These are phyloP conservation scores for Neolamprologus brichardi DNA, from an alignment of 2,113 vertebrate genomes.

Conservation along the genomic window DNA sequence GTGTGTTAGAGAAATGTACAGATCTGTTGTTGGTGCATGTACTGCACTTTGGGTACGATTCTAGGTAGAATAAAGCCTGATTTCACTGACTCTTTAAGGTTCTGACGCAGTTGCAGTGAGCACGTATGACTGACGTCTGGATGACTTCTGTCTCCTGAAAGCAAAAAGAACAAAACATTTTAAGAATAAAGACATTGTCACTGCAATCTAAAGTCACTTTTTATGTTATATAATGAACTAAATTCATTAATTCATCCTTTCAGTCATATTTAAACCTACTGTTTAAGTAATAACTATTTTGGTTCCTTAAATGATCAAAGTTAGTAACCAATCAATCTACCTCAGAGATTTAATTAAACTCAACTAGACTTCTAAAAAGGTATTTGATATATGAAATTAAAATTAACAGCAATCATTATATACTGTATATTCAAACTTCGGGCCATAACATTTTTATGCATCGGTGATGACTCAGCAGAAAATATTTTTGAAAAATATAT, in stretches of 20 bases:
- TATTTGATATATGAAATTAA: neutral
- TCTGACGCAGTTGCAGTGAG: conserved; percentile 2
- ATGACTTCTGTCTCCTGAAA: conserved; percentile 25
- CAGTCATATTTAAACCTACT: no score
- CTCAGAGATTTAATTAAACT: neutral
- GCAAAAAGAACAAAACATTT: neutral
- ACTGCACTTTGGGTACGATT: neutral
- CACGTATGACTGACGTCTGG: conserved; percentile 21
- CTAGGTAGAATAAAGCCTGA: neutral
- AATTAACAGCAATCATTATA: neutral
- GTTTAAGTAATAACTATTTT: neutral
- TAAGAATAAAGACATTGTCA: neutral
- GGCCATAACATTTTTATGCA: neutral
- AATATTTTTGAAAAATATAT: fast-evolving
- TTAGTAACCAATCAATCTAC: neutral
- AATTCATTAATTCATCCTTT: neutral
- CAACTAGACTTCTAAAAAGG: neutral
- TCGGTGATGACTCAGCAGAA: fast-evolving
- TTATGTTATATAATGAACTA: neutral
- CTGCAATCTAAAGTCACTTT: neutral
- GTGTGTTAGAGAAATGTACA: neutral
- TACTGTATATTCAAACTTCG: neutral
- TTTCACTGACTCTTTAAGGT: neutral
- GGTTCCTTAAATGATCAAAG: neutral
- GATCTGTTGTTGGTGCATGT: neutral